These are phyloP conservation scores for Pseudorasbora parva DNA, from an alignment of 2,113 vertebrate genomes.

Conservation along the genomic window DNA sequence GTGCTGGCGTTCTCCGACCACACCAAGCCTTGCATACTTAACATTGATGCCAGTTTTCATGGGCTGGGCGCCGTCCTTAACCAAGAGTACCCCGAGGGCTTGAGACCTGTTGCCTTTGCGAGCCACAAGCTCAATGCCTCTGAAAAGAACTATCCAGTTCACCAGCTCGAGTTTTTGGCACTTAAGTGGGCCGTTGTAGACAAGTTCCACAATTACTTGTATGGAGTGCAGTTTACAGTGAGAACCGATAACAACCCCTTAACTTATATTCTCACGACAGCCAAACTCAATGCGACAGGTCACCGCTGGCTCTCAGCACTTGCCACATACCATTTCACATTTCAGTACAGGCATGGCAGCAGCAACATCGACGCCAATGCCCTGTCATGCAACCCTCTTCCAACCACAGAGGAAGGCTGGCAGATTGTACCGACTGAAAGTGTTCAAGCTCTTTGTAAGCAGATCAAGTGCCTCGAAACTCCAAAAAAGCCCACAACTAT, in stretches of 20 bases:
- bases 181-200: not conserved
- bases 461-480: not conserved
- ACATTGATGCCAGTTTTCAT: slow-evolving; percentile 20
- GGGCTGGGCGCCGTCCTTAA: slow-evolving; percentile 5
- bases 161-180: slow-evolving; percentile 10
- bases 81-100: slow-evolving; percentile 22
- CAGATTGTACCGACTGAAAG: not conserved
- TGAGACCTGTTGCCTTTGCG: slow-evolving; percentile 21
- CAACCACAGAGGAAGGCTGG: slow-evolving; percentile 3
- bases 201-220: too few relatives aligned
- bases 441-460: slow-evolving; percentile 6
- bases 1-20: slow-evolving; percentile 19
- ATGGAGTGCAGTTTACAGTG: too few relatives aligned
- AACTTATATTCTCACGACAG: too few relatives aligned
- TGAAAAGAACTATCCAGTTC: slow-evolving; percentile 16
- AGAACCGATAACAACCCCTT: too few relatives aligned
- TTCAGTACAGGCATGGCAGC: slow-evolving; percentile 3
- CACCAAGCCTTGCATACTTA: slow-evolving; percentile 20
- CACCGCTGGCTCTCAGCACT: too few relatives aligned
- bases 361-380: slow-evolving; percentile 4
- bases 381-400: not conserved
- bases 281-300: too few relatives aligned
- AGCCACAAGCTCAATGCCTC: slow-evolving; percentile 28
- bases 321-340: not conserved
- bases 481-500: not conserved